A percentile compares a stretch with the other conserved stretches of the same genome.
phyloP scores from a whole-genome alignment of 1,140 invertebrate genomes.

The Telenomus remus region DNA sequence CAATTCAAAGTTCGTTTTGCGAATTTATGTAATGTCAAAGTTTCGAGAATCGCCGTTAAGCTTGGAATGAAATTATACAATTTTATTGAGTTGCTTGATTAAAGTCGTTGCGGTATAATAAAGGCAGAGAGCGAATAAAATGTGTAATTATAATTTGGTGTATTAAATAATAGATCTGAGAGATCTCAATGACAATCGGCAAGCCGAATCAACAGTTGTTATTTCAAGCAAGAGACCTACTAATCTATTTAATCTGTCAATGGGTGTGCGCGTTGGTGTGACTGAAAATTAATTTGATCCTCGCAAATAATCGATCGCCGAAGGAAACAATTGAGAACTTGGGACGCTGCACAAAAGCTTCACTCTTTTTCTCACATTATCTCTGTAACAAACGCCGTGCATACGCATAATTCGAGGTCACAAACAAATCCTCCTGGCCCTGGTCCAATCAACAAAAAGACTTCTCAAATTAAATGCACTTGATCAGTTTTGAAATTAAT shows the following conservation, averaged over 20 bases:
- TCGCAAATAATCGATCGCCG: constrained; percentile 7
- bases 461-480: constrained; percentile 48
- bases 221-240: constrained; percentile 67
- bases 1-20: not conserved
- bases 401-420: constrained; percentile 56
- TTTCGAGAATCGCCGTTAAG: not conserved
- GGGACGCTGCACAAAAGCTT: not conserved
- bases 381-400: no score
- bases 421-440: constrained; percentile 60
- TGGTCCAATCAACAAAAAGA: constrained; percentile 55
- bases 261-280: constrained; percentile 11
- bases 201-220: constrained; percentile 58
- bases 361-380: no score
- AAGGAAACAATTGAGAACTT: no score
- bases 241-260: constrained; percentile 63
- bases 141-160: no score
- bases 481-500: constrained; percentile 39
- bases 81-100: not conserved
- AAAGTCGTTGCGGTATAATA: no score
- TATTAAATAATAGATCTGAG: constrained; percentile 5
- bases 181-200: constrained; percentile 51
- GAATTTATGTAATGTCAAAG: not conserved
- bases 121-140: no score
- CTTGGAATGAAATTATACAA: not conserved
- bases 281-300: constrained; percentile 27